phyloP scores from a whole-genome alignment of 1,140 invertebrate species.

The Helicoverpa zea region DNA sequence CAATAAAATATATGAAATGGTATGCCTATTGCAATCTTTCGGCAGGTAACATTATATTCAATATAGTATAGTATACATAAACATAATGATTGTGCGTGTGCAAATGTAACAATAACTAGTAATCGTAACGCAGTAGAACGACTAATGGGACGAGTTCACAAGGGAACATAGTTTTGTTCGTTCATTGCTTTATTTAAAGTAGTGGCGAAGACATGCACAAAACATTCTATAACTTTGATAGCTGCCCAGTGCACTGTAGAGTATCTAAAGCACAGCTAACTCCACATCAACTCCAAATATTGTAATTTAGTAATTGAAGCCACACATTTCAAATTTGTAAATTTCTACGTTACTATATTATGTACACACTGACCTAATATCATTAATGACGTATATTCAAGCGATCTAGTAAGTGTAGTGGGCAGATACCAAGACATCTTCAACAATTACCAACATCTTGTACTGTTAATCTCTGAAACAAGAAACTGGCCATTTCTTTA shows the following conservation, averaged over 20 bases:
- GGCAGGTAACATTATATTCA: slow-evolving; percentile 52
- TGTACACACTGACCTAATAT: slow-evolving; percentile 4
- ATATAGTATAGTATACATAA: slow-evolving; percentile 11
- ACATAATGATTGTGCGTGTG: slow-evolving; percentile 55
- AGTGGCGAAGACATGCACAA: slow-evolving; percentile 28
- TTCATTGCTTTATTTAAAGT: slow-evolving; percentile 23
- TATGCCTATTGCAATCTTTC: slow-evolving; percentile 47
- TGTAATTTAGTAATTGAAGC: neutral
- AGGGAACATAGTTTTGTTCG: neutral
- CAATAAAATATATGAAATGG: slow-evolving; percentile 48
- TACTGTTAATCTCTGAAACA: slow-evolving; percentile 26
- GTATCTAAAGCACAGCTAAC: neutral
- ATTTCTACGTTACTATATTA: neutral
- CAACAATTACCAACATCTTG: slow-evolving; percentile 28
- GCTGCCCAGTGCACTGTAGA: slow-evolving; percentile 9
- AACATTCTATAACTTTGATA: slow-evolving; percentile 18
- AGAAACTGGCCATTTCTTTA: neutral
- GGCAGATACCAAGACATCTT: slow-evolving; percentile 18
- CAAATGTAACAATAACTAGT: slow-evolving; percentile 44
- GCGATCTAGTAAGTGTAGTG: neutral
- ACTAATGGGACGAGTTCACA: slow-evolving; percentile 16
- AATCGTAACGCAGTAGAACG: slow-evolving; percentile 31
- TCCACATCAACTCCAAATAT: neutral
- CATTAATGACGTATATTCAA: neutral
- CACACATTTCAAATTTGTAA: slow-evolving; percentile 1